These are phyloP conservation scores for Ochotona princeps DNA, from an alignment of 2,113 vertebrate species.

Conservation along the genomic window DNA sequence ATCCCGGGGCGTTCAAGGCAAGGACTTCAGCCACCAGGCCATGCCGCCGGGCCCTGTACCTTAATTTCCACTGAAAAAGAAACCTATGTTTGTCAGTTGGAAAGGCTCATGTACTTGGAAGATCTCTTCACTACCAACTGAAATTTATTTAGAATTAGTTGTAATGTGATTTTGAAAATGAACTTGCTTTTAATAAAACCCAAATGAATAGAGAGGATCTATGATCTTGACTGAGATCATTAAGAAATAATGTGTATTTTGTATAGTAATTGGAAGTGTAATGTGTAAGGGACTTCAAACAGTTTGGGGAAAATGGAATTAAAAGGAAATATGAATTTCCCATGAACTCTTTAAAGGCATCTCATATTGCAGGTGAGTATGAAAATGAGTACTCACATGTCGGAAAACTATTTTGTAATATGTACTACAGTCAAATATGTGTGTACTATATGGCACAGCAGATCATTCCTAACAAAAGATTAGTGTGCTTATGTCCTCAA, in stretches of 20 bases:
- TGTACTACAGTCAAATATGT: not conserved
- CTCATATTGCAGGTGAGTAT: not conserved
- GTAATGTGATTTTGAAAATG: not conserved
- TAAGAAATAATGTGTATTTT: not conserved
- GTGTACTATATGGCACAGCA: not conserved
- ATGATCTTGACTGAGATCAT: not conserved
- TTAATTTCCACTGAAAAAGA: not conserved
- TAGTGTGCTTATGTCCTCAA: not conserved
- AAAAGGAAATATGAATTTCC: too few relatives aligned
- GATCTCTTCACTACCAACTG: not conserved
- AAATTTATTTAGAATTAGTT: not conserved
- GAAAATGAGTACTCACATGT: not conserved
- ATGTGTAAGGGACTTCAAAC: too few relatives aligned
- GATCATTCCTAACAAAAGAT: not conserved
- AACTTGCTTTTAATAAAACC: constrained; percentile 1
- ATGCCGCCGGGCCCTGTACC: not conserved
- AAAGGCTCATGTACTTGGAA: not conserved
- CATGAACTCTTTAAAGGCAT: too few relatives aligned
- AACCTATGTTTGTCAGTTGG: constrained; percentile 10
- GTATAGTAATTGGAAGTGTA: not conserved
- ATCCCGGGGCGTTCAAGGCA: too few relatives aligned
- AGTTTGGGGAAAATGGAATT: too few relatives aligned
- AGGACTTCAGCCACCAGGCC: too few relatives aligned
- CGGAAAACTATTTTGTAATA: not conserved
- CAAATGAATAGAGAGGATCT: constrained; percentile 1